phyloP scores from a whole-genome alignment of 2,888 invertebrate genomes.

The Aphidoletes aphidimyza region DNA sequence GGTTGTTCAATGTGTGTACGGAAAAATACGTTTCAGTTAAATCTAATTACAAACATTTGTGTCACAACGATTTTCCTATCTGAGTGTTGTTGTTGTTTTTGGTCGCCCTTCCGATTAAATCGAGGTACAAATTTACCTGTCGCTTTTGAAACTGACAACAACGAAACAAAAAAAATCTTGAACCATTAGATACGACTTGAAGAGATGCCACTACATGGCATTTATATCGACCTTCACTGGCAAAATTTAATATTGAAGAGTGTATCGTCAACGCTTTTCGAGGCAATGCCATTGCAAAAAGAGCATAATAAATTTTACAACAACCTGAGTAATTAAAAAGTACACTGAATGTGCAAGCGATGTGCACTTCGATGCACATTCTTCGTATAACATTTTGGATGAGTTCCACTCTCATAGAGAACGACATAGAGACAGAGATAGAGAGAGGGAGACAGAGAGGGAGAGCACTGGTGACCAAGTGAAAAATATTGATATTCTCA shows the following conservation, averaged over 20 bases:
- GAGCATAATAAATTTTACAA: background rate
- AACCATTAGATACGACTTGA: no score
- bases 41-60: background rate
- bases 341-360: background rate
- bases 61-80: background rate
- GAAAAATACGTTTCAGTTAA: background rate
- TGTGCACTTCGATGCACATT: background rate
- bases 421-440: no score
- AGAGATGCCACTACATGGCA: background rate
- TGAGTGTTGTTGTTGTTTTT: no score
- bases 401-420: no score
- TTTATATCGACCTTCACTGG: background rate
- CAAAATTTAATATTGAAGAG: background rate
- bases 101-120: background rate
- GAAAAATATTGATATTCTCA: constrained; percentile 23
- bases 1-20: no score
- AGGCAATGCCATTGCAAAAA: background rate
- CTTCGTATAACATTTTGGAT: background rate
- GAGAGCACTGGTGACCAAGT: background rate
- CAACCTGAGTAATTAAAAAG: constrained; percentile 13
- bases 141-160: background rate
- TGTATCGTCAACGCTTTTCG: background rate
- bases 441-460: background rate
- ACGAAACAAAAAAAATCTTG: background rate
- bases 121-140: background rate